These are phyloP conservation scores for Lepidothrix coronata DNA, from an alignment of 2,113 vertebrate species.

Conservation along the genomic window DNA sequence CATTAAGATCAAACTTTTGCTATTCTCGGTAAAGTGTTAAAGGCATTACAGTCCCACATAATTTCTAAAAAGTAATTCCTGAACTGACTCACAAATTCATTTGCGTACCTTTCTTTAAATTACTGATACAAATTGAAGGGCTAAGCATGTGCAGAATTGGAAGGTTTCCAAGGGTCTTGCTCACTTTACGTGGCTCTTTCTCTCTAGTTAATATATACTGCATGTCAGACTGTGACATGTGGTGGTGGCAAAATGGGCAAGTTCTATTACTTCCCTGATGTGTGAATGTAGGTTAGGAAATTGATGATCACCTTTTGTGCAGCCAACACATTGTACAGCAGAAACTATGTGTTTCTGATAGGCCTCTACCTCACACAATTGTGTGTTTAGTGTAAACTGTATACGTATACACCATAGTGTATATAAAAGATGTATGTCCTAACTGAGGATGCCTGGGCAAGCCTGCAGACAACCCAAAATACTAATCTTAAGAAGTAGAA, in stretches of 20 bases:
- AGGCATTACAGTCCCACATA: rapidly evolving
- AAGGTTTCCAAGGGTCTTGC: neutral
- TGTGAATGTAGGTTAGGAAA: neutral
- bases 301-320: rapidly evolving
- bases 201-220: neutral
- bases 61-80: neutral
- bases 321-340: rapidly evolving
- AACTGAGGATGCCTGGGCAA: neutral
- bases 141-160: neutral
- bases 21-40: neutral
- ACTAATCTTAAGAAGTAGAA: neutral
- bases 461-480: neutral
- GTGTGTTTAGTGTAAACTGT: neutral
- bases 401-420: too few relatives aligned
- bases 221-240: neutral
- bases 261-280: neutral
- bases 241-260: neutral
- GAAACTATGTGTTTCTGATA: neutral
- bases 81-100: neutral
- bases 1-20: neutral
- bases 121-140: neutral
- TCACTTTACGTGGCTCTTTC: rapidly evolving
- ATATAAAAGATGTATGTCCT: neutral
- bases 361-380: neutral
- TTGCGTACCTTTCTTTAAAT: neutral